phyloP scores from a whole-genome alignment of 2,888 invertebrate genomes.

The Cheilosia pagana region DNA sequence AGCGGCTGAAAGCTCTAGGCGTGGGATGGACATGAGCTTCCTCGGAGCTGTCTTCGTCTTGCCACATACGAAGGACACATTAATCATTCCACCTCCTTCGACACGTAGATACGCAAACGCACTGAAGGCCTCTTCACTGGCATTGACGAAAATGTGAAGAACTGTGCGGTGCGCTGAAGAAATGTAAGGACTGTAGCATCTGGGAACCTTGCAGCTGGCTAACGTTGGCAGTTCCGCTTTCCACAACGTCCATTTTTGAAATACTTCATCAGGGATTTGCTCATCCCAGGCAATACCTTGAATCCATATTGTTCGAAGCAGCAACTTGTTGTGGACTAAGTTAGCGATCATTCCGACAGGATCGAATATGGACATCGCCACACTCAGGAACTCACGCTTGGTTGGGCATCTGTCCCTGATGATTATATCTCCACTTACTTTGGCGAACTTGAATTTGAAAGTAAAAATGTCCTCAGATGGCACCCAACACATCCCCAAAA shows the following conservation, averaged over 20 bases:
- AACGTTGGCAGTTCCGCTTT: not conserved
- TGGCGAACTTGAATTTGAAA: not conserved
- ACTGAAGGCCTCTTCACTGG: slow-evolving; percentile 1
- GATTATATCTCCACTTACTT: not conserved
- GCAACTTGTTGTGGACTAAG: not conserved
- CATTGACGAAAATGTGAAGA: slow-evolving; percentile 16
- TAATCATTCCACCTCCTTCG: not conserved
- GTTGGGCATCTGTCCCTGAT: not conserved
- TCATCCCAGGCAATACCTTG: not conserved
- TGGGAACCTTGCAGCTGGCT: not conserved
- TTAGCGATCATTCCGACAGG: slow-evolving; percentile 2
- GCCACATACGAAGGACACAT: slow-evolving; percentile 9
- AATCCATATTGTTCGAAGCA: not conserved
- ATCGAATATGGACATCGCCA: slow-evolving; percentile 4
- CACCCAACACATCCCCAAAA: not conserved
- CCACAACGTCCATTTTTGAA: not conserved
- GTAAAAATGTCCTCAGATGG: not conserved
- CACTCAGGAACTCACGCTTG: not conserved
- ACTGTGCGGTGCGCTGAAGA: not conserved
- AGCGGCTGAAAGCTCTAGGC: slow-evolving; percentile 16
- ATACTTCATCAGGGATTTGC: not conserved
- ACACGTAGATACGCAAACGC: not conserved
- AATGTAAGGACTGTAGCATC: not conserved
- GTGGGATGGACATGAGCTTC: slow-evolving; percentile 1
- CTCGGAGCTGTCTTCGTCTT: slow-evolving; percentile 4